Evolutionary conservation across 2,113 vertebrate species (phyloP), one percentile per base, ranked within the genome.

Genomic region (Lampris megalopsis): DNA sequence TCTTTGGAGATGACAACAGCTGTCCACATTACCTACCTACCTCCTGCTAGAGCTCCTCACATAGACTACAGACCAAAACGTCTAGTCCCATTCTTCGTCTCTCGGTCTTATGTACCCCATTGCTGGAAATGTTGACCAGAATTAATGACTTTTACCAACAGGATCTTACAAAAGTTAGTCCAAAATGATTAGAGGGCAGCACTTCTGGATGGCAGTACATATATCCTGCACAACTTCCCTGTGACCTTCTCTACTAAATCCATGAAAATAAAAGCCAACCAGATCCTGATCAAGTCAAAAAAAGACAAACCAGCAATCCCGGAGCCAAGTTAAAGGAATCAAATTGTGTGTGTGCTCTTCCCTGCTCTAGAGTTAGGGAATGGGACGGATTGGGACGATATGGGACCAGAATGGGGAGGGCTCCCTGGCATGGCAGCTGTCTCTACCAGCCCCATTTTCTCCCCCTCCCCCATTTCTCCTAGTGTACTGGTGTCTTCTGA

Each of bases 361-460:
- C 7, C 71, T 64, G 81, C 75, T 72, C 63, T 67, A 40, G 71
- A 48, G 59, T 75, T 81, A 67, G 89, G 89, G 88, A 91, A 88
- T 89, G 86, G 85, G 89, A 91, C 87, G 56, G 89, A 84, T 88
- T 90, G 82, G 91, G 85, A 89, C 85, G 69, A 77, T 65, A 85
- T 73, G 74, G 81, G 82, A 87, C 76, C 73, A 37, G 47, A 81
- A 74, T 76, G 88, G 88, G 81, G 87, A 88, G 72, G 82, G 84
- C 76, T 75, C 83, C 71, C 71, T 78, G 85, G 85, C 66, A 84
- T 86, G 77, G 82, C 91, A 90, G 91, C 88, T 90, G 89, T 86
- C 87, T 83, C 62, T 37, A 36, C 79, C 66, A 79, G 57, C 62
- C 65, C 71, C 64, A 73, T 50, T 50, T 59, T 62, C 64, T 66